Evolutionary conservation across 2,113 vertebrate genomes (phyloP), one percentile per base, ranked within the genome.

Genomic region (Chaetodon auriga): DNA sequence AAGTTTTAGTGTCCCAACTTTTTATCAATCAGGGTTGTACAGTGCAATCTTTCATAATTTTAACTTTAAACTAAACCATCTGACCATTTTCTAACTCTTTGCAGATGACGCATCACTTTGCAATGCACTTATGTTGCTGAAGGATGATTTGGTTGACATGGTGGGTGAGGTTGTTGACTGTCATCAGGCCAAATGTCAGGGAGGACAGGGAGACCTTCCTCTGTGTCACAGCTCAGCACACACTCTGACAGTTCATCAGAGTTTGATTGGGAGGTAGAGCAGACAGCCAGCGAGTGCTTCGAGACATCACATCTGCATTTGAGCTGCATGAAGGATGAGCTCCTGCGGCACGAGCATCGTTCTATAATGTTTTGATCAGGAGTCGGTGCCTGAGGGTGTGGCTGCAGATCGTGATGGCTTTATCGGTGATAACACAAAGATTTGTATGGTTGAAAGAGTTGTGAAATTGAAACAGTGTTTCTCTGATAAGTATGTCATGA

Each of bases 171-270:
- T 55, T 58, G 46, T 79, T 79, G 66, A 61, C 41, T 71, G 60
- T 75, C 82, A 82, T 62, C 25, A 13, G 60, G 49, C 30, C 25
- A 79, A 82, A 84, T 84, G 72, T 79, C 78, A 87, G 38, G 21
- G 4, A 18, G 64, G 46, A 36, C 76, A 66, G n/a, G 15, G 25
- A 79, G 79, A 66, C 23, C 60, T 63, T 74, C 60, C 82, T 65
- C 25, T 18, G 55, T 58, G 76, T 65, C 62, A 41, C 70, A 77
- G 80, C 78, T 77, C 78, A 74, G 70, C 36, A 4, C 57, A 55
- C 38, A 2, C 58, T 45, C 7, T 82, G 64, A 72, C 68, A 75
- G 54, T 77, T 69, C 49, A 61, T 88, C 76, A 81, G 61, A 70
- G 69, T 85, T 78, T 71, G 57, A 71, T 70, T 81, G 57, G 81